These are phyloP conservation scores for Channa striata DNA, from an alignment of 2,797 vertebrate genomes.

Conservation along the genomic window DNA sequence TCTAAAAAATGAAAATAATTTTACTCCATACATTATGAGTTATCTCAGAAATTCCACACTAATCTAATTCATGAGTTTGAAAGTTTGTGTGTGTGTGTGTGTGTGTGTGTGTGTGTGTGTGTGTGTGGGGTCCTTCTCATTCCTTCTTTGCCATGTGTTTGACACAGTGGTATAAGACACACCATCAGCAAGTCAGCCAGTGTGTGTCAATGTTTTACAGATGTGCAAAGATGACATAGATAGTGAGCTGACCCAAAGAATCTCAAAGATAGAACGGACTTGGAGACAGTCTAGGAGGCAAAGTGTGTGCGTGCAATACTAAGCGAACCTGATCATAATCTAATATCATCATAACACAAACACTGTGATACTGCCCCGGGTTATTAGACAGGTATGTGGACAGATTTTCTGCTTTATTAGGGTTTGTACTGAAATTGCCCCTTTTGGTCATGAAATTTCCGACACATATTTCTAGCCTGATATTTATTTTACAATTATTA, in stretches of 20 bases:
- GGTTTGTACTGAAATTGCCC: conserved; percentile 3
- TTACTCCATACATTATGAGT: not conserved
- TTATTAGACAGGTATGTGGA: conserved; percentile 25
- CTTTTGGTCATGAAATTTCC: conserved; percentile 26
- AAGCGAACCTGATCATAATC: conserved; percentile 7
- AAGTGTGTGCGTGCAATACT: not conserved
- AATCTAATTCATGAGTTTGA: conserved; percentile 1
- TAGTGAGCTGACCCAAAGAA: not conserved
- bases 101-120: not conserved
- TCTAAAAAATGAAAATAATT: no score
- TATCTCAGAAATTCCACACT: not conserved
- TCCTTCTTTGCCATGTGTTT: conserved; percentile 1
- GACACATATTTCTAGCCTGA: conserved; percentile 13
- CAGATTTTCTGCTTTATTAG: conserved; percentile 23
- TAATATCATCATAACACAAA: conserved; percentile 17
- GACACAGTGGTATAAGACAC: not conserved
- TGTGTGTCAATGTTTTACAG: not conserved
- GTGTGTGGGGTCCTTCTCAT: conserved; percentile 10
- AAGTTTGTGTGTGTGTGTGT: not conserved
- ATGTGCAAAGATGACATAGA: conserved; percentile 3
- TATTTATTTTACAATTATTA: conserved; percentile 50
- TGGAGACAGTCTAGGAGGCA: not conserved
- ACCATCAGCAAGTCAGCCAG: not conserved
- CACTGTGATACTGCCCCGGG: not conserved
- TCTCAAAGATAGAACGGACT: not conserved